Conservation (phyloP, 1,140 invertebrate species). For the Stegodyphus dumicola region DNA sequence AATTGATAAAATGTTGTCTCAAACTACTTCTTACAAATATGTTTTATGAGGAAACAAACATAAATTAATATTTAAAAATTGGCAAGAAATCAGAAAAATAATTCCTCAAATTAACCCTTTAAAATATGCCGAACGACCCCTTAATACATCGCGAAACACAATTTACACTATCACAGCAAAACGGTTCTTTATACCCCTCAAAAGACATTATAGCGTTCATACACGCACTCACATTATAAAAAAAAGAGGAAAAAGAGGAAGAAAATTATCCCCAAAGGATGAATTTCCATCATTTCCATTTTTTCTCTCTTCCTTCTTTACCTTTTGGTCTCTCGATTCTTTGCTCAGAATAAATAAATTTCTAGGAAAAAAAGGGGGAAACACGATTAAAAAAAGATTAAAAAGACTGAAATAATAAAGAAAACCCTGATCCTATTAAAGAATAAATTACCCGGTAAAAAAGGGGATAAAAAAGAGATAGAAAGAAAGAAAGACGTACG, state of each 20-base stretch:
- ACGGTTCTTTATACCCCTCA: conserved; percentile 36
- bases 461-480: background rate
- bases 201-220: conserved; percentile 51
- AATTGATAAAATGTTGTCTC: too few relatives aligned
- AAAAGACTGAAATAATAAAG: conserved; percentile 58
- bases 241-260: conserved; percentile 9
- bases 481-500: conserved; percentile 43
- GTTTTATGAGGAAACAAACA: too few relatives aligned
- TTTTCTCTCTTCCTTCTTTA: conserved; percentile 49
- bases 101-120: too few relatives aligned
- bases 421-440: conserved; percentile 60
- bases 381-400: conserved; percentile 60
- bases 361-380: conserved; percentile 3
- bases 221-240: conserved; percentile 16
- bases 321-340: conserved; percentile 59
- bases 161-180: conserved; percentile 52
- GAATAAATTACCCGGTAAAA: conserved; percentile 56
- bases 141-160: conserved; percentile 1
- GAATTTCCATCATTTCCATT: conserved; percentile 50
- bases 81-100: too few relatives aligned
- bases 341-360: conserved; percentile 58
- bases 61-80: too few relatives aligned
- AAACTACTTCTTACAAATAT: too few relatives aligned
- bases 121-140: background rate
- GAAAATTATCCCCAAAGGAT: conserved; percentile 54